Evolutionary conservation across 2,113 vertebrate species (phyloP), one percentile per base, ranked within the genome.

Genomic region (Dicentrarchus labrax): DNA sequence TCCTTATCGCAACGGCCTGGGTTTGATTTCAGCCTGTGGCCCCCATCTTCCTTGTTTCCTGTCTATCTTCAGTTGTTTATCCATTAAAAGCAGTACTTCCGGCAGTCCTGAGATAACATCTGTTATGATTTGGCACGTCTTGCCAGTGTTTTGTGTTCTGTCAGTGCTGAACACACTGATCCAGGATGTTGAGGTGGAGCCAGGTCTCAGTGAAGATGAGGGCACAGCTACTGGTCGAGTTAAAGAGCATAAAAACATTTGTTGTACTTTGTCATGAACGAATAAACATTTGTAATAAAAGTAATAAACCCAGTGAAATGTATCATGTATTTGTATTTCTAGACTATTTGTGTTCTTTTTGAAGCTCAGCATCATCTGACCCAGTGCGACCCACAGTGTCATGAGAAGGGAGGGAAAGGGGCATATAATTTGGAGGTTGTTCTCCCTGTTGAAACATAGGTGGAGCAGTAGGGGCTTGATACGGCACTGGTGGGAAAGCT

Each of bases 121-220:
- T 30, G 30, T 30, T 30, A 30, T 30, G 30, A 30, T 30, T 30
- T 30, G 30, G 30, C 2, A 3, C 30, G 2, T 30, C 30, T 30
- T 30, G 30, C 2, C 30, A 30, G 30, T 30, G 30, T 30, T 30
- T 30, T 30, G 30, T 30, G 30, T 30, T 30, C 30, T 30, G 30
- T 30, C 71, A 80, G 50, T 80, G 78, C 66, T 62, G 12, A 30
- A 30, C 53, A 13, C n/a, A 39, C 68, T 91, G 87, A 93, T 30
- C 30, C 30, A 30, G 30, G 30, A 30, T 30, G 30, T 30, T 30
- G 30, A 30, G 30, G 30, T 30, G 30, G 30, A 30, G 30, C 30
- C 30, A 30, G 2, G 30, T 30, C 30, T 30, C 30, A 30, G 30
- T 30, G 30, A 30, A 30, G 30, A 30, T 30, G 30, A 30, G 30